phyloP scores from a whole-genome alignment of 1,140 invertebrate genomes.

The Cherax destructor region DNA sequence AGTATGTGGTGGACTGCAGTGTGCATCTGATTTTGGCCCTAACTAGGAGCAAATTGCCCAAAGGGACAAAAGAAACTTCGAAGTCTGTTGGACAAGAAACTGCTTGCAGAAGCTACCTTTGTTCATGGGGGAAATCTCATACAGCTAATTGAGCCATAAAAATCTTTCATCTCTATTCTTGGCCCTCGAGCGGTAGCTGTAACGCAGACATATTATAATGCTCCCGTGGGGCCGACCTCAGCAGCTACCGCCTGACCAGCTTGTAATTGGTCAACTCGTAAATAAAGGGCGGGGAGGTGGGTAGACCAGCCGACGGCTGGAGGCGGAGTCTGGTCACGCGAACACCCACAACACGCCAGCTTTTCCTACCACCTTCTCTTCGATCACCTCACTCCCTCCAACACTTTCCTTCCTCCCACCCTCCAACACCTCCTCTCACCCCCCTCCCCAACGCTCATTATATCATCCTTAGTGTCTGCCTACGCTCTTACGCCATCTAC shows the following conservation, averaged over 20 bases:
- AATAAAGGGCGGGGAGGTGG: neutral
- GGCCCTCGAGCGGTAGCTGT: neutral
- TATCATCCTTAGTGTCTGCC: neutral
- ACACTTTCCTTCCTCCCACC: too few species aligned
- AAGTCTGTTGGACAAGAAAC: too few species aligned
- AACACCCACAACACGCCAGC: neutral
- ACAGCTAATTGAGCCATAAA: neutral
- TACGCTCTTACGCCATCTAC: neutral
- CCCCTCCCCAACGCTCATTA: neutral
- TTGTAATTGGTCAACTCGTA: slow-evolving; percentile 22
- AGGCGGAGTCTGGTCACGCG: slow-evolving; percentile 8
- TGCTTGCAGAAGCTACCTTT: too few species aligned
- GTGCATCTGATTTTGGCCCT: too few species aligned
- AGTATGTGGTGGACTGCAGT: too few species aligned
- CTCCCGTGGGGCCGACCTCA: neutral
- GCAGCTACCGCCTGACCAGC: neutral
- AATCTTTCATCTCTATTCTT: neutral
- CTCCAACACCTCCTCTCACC: neutral
- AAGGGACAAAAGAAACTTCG: too few species aligned
- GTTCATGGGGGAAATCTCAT: neutral
- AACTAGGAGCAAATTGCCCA: too few species aligned
- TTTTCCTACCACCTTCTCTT: neutral
- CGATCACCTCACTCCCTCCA: neutral
- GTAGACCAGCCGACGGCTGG: neutral
- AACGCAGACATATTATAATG: neutral